These are phyloP conservation scores for Sarcophaga subvicina DNA, from an alignment of 2,888 invertebrate genomes.

Conservation along the genomic window DNA sequence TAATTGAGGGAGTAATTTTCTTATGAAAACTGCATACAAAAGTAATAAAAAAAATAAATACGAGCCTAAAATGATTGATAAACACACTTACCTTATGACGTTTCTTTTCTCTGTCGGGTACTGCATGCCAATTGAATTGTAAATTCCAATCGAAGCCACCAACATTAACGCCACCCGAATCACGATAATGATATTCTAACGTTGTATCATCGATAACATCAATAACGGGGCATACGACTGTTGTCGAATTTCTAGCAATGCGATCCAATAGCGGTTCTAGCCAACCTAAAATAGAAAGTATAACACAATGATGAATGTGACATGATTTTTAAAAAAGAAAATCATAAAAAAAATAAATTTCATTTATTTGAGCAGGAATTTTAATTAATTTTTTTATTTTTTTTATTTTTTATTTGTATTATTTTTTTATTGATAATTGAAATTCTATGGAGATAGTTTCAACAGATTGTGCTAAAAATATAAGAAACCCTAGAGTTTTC, in stretches of 20 bases:
- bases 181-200: constrained; percentile 94
- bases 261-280: constrained; percentile 95
- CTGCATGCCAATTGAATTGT: constrained; percentile 99
- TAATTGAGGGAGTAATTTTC: background rate
- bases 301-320: background rate
- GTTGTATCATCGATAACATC: constrained; percentile 97
- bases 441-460: too few relatives aligned
- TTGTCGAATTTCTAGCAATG: constrained; percentile 91
- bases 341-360: background rate
- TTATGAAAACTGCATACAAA: background rate
- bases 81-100: constrained; percentile 86
- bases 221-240: constrained; percentile 97
- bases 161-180: constrained; percentile 93
- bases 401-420: too few relatives aligned
- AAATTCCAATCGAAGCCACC: constrained; percentile 97
- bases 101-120: constrained; percentile 95
- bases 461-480: too few relatives aligned
- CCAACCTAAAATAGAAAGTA: constrained; percentile 87
- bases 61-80: background rate
- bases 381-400: background rate
- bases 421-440: too few relatives aligned
- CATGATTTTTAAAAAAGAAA: too few relatives aligned
- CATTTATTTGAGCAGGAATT: constrained; percentile 6
- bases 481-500: too few relatives aligned
- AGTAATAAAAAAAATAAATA: background rate